Percentiles rank a stretch among this genome's conserved stretches.
These are phyloP conservation scores for Leptonema lineaticorne DNA, from an alignment of 1,140 invertebrate species.

Conservation along the genomic window DNA sequence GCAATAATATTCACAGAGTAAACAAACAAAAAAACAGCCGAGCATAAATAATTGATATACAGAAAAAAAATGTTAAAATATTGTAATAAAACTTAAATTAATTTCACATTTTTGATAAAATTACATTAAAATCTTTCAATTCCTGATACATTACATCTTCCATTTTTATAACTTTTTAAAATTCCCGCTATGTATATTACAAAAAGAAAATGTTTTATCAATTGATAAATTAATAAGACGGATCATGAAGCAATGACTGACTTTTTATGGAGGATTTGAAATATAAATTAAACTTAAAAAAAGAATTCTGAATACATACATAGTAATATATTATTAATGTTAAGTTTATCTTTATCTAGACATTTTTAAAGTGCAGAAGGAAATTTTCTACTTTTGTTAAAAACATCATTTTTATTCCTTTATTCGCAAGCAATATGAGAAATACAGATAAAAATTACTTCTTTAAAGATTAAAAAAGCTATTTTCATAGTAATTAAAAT, in stretches of 20 bases:
- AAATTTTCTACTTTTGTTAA: too few relatives aligned
- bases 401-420: too few relatives aligned
- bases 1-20: conserved; percentile 8
- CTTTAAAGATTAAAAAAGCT: neutral
- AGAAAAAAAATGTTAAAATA: neutral
- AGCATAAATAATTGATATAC: too few relatives aligned
- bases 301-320: too few relatives aligned
- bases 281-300: too few relatives aligned
- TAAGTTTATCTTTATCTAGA: too few relatives aligned
- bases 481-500: neutral
- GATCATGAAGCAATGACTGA: neutral
- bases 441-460: too few relatives aligned
- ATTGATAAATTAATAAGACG: too few relatives aligned
- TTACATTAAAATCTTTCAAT: neutral
- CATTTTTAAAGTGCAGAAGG: too few relatives aligned
- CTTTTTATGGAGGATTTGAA: neutral
- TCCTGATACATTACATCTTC: neutral
- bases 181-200: neutral
- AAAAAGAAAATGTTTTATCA: neutral
- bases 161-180: neutral
- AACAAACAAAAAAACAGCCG: too few relatives aligned
- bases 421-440: neutral
- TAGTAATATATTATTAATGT: too few relatives aligned
- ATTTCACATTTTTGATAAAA: neutral
- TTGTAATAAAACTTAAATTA: neutral